Percentiles rank a stretch among this genome's conserved stretches.
Evolutionary conservation across 2,113 vertebrate species (phyloP).

Genomic region (Oncorhynchus nerka): DNA sequence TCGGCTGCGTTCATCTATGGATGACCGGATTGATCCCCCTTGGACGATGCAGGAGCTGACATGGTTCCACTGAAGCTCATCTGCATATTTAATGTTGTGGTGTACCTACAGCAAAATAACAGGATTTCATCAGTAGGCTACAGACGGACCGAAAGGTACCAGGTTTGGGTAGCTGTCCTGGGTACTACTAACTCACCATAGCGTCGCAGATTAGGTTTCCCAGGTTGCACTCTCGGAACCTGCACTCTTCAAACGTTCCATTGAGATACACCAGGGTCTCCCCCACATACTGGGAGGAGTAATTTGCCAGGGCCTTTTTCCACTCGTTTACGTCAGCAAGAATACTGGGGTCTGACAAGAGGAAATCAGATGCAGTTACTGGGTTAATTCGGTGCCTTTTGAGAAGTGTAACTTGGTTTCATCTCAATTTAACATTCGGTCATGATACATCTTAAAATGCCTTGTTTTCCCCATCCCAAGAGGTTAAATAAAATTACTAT

Average conservation of each 20-base stretch:
- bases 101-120: constrained; percentile 71
- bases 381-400: too few species aligned
- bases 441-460: too few species aligned
- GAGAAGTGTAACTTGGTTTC: too few species aligned
- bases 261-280: constrained; percentile 87
- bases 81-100: constrained; percentile 73
- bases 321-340: constrained; percentile 79
- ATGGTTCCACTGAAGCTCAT: constrained; percentile 82
- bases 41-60: constrained; percentile 87
- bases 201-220: constrained; percentile 93
- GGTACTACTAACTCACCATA: constrained; percentile 72
- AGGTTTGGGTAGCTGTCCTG: not conserved
- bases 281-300: constrained; percentile 76
- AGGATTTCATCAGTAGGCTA: not conserved
- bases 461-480: too few species aligned
- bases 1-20: constrained; percentile 79
- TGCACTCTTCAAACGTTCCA: constrained; percentile 80
- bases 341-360: constrained; percentile 71
- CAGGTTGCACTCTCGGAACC: constrained; percentile 88
- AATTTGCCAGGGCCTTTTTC: constrained; percentile 78
- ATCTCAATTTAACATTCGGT: too few species aligned
- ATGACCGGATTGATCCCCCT: constrained; percentile 80
- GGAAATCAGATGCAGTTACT: too few species aligned
- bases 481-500: too few species aligned
- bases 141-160: not conserved